Evolutionary conservation across 2,113 vertebrate genomes (phyloP).

Genomic region (Geothlypis trichas): DNA sequence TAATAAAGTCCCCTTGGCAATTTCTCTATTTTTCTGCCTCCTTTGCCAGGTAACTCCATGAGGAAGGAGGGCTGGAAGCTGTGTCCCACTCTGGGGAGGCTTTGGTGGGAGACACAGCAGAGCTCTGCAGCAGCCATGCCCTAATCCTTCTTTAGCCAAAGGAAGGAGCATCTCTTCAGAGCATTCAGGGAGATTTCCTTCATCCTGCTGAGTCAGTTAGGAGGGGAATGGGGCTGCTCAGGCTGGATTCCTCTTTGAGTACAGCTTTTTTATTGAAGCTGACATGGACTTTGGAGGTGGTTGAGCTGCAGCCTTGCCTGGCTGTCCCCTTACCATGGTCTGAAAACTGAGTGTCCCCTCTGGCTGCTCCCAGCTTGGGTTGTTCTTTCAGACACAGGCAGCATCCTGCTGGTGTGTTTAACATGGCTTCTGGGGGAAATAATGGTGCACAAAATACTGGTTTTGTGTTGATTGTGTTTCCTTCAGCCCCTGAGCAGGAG

Average conservation of each 20-base stretch:
- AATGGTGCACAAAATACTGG: rapidly evolving
- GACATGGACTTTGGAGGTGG: background rate
- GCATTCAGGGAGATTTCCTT: background rate
- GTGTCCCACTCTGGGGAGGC: background rate
- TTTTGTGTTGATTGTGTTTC: background rate
- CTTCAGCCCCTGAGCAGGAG: background rate
- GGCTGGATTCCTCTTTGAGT: background rate
- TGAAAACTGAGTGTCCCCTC: background rate
- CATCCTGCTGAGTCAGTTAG: background rate
- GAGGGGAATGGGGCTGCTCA: background rate
- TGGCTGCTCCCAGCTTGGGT: background rate
- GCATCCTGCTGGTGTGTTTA: background rate
- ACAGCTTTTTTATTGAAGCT: background rate
- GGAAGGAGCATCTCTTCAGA: background rate
- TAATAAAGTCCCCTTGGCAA: background rate
- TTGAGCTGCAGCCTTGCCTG: background rate
- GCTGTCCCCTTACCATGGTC: background rate
- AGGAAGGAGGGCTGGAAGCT: background rate
- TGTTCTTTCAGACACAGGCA: background rate
- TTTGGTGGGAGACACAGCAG: background rate
- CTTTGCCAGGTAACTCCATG: background rate
- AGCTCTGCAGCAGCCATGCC: background rate
- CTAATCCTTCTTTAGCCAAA: background rate
- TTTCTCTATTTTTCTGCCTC: background rate
- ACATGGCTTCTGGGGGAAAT: background rate